Evolutionary conservation across 2,113 vertebrate genomes (phyloP), one percentile per base, ranked within the genome.

Genomic region (Lasiurus borealis): DNA sequence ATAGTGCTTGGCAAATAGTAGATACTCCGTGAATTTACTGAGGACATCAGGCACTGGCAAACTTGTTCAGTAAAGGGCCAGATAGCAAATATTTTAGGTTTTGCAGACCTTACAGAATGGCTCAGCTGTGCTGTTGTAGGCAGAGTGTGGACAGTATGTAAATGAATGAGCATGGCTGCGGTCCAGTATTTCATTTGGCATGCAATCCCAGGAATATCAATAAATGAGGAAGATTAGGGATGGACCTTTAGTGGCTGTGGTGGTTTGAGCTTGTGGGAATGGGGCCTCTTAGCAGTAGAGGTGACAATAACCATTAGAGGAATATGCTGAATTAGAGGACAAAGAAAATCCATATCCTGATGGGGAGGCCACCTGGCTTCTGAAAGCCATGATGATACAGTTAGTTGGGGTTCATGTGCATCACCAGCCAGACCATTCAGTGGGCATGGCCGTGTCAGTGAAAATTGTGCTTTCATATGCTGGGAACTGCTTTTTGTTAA

Each of bases 361-460:
- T 84, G 8, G 18, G 36, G 36, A 59, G 12, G 34, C 8, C 29
- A 13, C 15, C 29, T 34, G 68, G 48, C 23, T 27, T 59, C 23
- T 1, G 2, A 27, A 5, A 16, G 52, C 46, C 12, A 5, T 18
- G 36, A 44, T 2, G 23, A 1, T 48, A 0, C 5, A 21, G 1
- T 4, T 34, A 19, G 16, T 1, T 11, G 7, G 16, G 31, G 16
- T 31, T 15, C 0, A 0, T 23, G 59, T 9, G 6, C 50, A 57
- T 90, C 19, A 0, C 12, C 7, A n/a, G 36, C 8, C 11, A 71
- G n/a, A 68, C 14, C 19, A 12, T 31, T 14, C 50, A 8, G 34
- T 29, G 12, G 54, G n/a, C 0, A 0, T 31, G n/a, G 21, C 44
- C 69, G 23, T 36, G 15, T 52, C n/a, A 6, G 2, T 64, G 29